Conservation (phyloP, 2,797 vertebrate species). For the Morus bassanus region DNA sequence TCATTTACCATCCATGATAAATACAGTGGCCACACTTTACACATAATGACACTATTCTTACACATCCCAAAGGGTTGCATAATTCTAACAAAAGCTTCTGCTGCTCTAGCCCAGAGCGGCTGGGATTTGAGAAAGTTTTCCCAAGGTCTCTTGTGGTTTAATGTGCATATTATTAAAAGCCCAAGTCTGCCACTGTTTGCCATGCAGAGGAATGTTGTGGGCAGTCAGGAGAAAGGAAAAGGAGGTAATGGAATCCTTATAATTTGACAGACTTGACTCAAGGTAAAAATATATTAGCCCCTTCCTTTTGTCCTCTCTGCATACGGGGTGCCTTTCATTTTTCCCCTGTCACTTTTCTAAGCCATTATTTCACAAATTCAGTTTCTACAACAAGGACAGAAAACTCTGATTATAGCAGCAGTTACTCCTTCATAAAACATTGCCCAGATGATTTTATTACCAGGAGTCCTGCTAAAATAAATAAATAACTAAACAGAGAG, state of each 20-base stretch:
- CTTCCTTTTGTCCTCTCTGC: background rate
- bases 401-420: background rate
- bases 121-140: background rate
- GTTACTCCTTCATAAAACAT: background rate
- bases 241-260: background rate
- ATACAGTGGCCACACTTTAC: background rate
- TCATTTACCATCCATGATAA: background rate
- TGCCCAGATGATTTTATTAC: background rate
- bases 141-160: background rate
- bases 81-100: background rate
- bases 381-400: background rate
- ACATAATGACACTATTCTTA: background rate
- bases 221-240: background rate
- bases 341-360: background rate
- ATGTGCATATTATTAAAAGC: background rate
- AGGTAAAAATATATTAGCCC: background rate
- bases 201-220: background rate
- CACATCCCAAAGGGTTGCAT: background rate
- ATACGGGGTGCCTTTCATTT: background rate
- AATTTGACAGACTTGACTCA: background rate
- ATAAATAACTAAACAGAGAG: background rate
- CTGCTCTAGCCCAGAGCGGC: background rate
- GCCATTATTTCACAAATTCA: background rate
- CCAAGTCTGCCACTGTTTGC: background rate
- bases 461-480: background rate